Base-by-base conservation (phyloP, 2,113 vertebrate genomes). In the Patagioenas fasciata region DNA sequence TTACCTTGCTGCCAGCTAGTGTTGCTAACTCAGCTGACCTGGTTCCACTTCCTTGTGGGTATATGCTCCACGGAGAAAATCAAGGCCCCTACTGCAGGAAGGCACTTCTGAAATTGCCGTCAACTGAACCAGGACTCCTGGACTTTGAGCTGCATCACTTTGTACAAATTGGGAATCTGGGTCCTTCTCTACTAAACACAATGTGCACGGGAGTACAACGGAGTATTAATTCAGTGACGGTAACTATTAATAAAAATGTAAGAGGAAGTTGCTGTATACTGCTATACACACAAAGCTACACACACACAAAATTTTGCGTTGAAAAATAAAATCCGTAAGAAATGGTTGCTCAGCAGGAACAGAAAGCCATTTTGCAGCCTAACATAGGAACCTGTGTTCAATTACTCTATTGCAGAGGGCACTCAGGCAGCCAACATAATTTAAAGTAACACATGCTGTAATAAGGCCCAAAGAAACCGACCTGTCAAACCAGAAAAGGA, bases 381-480 rank as follows among this genome's bases (percentile, higher is more conserved):
- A 79, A 75, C 29, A 34, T 0, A 80, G 66, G 40, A 88, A 72
- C 54, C 32, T 65, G 36, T 40, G 58, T 85, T 29, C 1, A 2
- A 95, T 77, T 51, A n/a, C 48, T 70, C 9, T 13, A 13, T n/a
- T 1, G 0, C 91, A 71, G 66, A 40, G 62, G 70, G 40, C 44
- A 47, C 67, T 85, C 79, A 67, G 80, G 15, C 40, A 88, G 50
- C 54, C 50, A 61, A n/a, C 38, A 64, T 77, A 54, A 71, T 71
- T 95, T 90, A 83, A 80, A 77, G 48, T 71, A 71, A 38, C 24
- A 47, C 32, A 51, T 34, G 20, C 64, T 47, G 12, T 64, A 92
- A 82, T 44, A 29, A 88, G 89, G 38, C 71, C 85, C 83, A 85
- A 75, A 92, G 86, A 96, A 93, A 83, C 62, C 75, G 67, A 34